Evolutionary conservation across 2,113 vertebrate species (phyloP), one percentile per base, ranked within the genome.

Genomic region (Zosterops hypoxanthus): DNA sequence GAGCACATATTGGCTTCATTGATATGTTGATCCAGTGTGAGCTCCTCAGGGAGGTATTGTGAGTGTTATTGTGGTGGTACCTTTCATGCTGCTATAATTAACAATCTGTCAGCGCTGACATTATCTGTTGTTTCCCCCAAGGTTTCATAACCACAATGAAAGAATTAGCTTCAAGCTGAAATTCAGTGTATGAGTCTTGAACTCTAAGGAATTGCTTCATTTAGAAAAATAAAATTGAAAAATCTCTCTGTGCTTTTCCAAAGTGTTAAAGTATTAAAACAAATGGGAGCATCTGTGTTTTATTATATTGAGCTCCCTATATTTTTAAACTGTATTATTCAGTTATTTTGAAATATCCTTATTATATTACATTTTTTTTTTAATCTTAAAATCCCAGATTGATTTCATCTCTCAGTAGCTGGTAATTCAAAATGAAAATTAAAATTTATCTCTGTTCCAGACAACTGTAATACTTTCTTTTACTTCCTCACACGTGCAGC

Each of bases 111-210:
- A 84, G 55, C 90, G 55, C 81, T 91, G 77, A 73, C 57, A 20
- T 84, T 88, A 73, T 93, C 92, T 95, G 64, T 63, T 50, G 47
- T 93, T 95, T 95, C 75, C 92, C 81, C 82, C n/a, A 59, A 80
- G 77, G 80, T 89, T 85, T 89, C 83, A 60, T 53, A 88, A 66
- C 72, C 2, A 5, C 75, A 28, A 55, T 46, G 57, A 72, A 91
- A 78, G 94, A 94, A 88, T 59, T 21, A 73, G 52, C 82, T 92
- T 60, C 29, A 29, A 87, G 90, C 47, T 89, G 85, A 82, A 82
- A 88, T 66, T 83, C 49, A 34, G 53, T 88, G 20, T 59, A 1
- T 33, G 41, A 71, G 34, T 72, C 49, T 95, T 75, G 47, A 82
- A 77, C 44, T 73, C 49, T 52, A 3, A 82, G 49, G 46, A 69